These are phyloP conservation scores for Discoglossus pictus DNA, from an alignment of 2,797 vertebrate genomes.

Conservation along the genomic window DNA sequence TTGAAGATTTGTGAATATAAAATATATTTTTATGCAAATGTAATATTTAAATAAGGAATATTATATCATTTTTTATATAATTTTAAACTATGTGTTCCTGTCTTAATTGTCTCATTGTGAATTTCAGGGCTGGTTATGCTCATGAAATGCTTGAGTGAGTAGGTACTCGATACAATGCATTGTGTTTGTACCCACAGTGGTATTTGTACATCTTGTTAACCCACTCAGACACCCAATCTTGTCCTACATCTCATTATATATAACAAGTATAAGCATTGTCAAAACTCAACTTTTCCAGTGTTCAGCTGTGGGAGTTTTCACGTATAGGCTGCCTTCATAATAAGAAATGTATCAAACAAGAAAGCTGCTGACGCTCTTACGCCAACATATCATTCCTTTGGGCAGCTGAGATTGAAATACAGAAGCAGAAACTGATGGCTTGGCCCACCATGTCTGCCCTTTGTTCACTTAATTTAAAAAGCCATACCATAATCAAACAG, in stretches of 20 bases:
- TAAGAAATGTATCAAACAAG: constrained; percentile 4
- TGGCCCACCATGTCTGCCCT: too few species aligned
- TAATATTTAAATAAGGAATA: too few species aligned
- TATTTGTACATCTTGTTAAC: constrained; percentile 31
- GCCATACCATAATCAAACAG: too few species aligned
- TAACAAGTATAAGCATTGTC: constrained; percentile 34
- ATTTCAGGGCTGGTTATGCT: too few species aligned
- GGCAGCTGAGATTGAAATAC: too few species aligned
- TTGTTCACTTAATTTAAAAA: too few species aligned
- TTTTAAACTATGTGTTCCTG: too few species aligned
- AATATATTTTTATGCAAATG: too few species aligned
- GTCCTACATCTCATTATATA: constrained; percentile 26
- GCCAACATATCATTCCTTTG: not conserved
- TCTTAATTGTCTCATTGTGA: too few species aligned
- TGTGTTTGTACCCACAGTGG: constrained; percentile 30
- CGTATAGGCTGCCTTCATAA: not conserved
- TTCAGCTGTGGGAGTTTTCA: constrained; percentile 28
- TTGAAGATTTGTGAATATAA: too few species aligned
- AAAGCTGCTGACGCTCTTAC: not conserved
- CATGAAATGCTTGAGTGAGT: constrained; percentile 31
- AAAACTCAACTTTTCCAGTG: constrained; percentile 23
- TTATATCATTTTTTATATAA: too few species aligned
- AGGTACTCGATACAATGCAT: constrained; percentile 25
- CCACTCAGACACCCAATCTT: constrained; percentile 31
- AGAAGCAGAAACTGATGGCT: too few species aligned